phyloP scores from a whole-genome alignment of 2,113 vertebrate species.

The Smithornis capensis region DNA sequence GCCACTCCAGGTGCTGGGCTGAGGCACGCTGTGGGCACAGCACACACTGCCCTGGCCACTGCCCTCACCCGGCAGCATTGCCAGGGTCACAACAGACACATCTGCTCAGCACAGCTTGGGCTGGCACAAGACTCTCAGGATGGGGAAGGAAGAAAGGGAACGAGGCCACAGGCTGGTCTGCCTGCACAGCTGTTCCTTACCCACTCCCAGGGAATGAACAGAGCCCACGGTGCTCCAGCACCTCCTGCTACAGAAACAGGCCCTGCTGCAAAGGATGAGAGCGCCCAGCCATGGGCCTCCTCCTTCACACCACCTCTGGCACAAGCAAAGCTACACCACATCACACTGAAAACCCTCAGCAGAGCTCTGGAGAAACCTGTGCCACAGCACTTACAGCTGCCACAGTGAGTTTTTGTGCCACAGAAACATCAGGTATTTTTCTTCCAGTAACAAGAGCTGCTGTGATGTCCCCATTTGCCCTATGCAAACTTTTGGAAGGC shows the following conservation, averaged over 20 bases:
- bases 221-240: background rate
- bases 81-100: background rate
- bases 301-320: background rate
- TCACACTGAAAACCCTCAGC: background rate
- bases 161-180: background rate
- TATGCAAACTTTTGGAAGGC: background rate
- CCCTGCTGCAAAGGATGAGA: background rate
- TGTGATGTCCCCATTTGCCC: background rate
- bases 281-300: background rate
- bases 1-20: conserved; percentile 89
- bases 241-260: background rate
- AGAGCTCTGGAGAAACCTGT: background rate
- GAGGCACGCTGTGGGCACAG: conserved; percentile 80
- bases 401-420: background rate
- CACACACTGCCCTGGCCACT: background rate
- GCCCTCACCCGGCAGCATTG: background rate
- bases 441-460: background rate
- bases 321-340: background rate
- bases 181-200: background rate
- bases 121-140: too few species aligned
- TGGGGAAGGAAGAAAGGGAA: background rate
- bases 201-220: background rate
- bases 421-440: background rate
- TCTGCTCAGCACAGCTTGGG: background rate
- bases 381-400: background rate